A percentile compares a stretch with the other conserved stretches of the same genome.
phyloP scores from a whole-genome alignment of 2,113 vertebrate genomes.

The Clupea harengus region DNA sequence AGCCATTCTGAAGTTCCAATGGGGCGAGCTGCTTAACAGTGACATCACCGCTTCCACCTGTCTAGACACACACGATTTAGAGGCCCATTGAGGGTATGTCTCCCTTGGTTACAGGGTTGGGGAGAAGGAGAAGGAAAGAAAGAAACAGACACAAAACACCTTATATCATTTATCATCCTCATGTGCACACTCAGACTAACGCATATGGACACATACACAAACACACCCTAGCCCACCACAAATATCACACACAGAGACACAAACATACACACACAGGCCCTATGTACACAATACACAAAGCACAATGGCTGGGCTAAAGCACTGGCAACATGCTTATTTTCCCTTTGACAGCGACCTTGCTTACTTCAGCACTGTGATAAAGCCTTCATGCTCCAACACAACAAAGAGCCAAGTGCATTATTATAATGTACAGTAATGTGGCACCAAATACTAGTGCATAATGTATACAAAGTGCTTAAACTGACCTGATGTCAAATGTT shows the following conservation, averaged over 20 bases:
- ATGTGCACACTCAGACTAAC: neutral
- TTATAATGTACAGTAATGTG: neutral
- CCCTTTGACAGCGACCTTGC: neutral
- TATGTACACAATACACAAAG: neutral
- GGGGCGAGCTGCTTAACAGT: neutral
- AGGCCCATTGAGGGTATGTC: neutral
- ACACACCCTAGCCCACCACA: neutral
- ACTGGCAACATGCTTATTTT: neutral
- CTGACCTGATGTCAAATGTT: too few relatives aligned
- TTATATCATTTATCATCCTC: too few relatives aligned
- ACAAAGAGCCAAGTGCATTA: neutral
- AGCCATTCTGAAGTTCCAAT: neutral
- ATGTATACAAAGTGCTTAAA: neutral
- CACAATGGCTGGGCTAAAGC: neutral
- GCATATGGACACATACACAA: neutral
- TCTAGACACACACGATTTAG: neutral
- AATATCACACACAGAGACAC: neutral
- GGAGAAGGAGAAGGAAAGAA: neutral
- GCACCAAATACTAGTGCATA: neutral
- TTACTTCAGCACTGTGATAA: neutral
- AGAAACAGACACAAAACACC: neutral
- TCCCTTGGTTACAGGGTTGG: neutral
- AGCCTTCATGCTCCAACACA: neutral
- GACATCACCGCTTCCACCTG: conserved; percentile 1
- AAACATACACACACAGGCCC: neutral